Base-by-base conservation (phyloP, 2,113 vertebrate genomes). In the Xenotilapia longispinis region DNA sequence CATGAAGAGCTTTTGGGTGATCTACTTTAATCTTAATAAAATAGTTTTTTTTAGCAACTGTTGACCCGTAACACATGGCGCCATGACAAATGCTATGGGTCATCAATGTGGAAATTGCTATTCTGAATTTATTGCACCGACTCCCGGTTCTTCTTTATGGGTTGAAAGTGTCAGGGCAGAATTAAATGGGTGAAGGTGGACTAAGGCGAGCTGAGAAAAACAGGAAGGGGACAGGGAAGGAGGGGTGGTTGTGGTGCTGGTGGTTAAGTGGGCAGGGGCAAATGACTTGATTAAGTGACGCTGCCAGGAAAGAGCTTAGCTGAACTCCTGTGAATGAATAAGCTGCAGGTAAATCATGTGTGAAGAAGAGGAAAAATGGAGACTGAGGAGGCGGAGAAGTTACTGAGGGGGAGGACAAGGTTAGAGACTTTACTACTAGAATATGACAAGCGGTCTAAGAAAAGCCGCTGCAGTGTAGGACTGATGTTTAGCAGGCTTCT, bases 211-310 rank as follows among this genome's bases (percentile, higher is more conserved):
- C 49, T 45, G 54, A 82, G 57, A 68, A 86, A 31, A 80, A 87
- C 42, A 38, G 28, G 70, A 73, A 28, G 49, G 58, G 10, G 55
- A 55, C 28, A n/a, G 14, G 54, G n/a, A 49, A 36, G 40, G 51
- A 26, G 28, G 28, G 60, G 83, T 81, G 70, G 45, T 31, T 58
- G 21, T 8, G 19, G 23, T 68, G 83, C 19, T 9, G 19, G 23
- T 80, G 83, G 86, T 68, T 51, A 91, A 89, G 83, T 75, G 86
- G 63, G 88, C 80, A 23, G 80, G 82, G 58, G 84, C 75, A 92
- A 94, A 95, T 94, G 51, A 91, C 87, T 93, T 95, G 95, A 95
- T 94, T 86, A 94, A 96, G 90, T 87, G 84, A 90, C 84, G 55
- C 86, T 88, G 92, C 89, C 90, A 88, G 68, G 33, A 88, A 80